These are phyloP conservation scores for Cottoperca gobio DNA, from an alignment of 2,797 vertebrate species.

Conservation along the genomic window DNA sequence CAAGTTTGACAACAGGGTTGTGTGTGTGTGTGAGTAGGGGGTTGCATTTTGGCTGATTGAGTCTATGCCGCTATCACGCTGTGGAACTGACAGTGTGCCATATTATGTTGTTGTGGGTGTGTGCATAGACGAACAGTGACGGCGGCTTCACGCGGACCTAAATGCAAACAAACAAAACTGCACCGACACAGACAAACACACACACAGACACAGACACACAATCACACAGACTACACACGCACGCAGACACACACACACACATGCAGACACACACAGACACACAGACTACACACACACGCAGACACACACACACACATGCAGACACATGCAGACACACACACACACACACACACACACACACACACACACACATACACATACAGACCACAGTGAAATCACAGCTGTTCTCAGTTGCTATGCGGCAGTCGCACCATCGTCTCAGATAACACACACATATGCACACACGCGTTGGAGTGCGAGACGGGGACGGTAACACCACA, in stretches of 20 bases:
- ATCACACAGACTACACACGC: not conserved
- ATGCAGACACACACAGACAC: not conserved
- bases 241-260: not conserved
- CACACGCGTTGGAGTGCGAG: constrained; percentile 62
- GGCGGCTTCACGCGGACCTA: constrained; percentile 31
- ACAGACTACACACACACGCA: not conserved
- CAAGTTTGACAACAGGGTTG: constrained; percentile 64
- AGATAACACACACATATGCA: constrained; percentile 68
- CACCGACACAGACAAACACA: not conserved
- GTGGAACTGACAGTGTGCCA: constrained; percentile 65
- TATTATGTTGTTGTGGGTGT: constrained; percentile 64
- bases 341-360: constrained; percentile 5
- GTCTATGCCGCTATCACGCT: constrained; percentile 55
- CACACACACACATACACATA: not conserved
- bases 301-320: too few relatives aligned
- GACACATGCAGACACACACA: not conserved
- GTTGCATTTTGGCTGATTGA: constrained; percentile 63
- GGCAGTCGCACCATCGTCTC: constrained; percentile 71
- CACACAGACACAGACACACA: too few relatives aligned
- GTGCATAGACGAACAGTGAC: constrained; percentile 55
- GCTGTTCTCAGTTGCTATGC: constrained; percentile 78
- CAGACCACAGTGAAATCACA: constrained; percentile 71
- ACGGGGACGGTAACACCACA: constrained; percentile 63
- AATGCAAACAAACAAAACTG: constrained; percentile 21
- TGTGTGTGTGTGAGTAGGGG: constrained; percentile 7